Evolutionary conservation across 2,113 vertebrate species (phyloP), one percentile per base, ranked within the genome.

Genomic region (Pipra filicauda): DNA sequence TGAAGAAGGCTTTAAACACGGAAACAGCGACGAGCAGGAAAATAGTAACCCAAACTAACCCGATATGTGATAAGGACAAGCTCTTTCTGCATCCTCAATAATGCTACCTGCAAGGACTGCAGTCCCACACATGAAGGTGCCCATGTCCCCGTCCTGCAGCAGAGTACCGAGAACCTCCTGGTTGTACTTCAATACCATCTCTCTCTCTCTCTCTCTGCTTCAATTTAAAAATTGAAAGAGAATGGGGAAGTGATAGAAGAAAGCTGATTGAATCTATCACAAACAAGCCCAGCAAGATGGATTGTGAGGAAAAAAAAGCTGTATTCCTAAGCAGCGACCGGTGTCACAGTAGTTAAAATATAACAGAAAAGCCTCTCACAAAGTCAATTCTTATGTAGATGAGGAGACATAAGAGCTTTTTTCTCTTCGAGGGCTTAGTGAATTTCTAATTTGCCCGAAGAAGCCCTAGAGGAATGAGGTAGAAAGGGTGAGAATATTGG

Each of bases 371-470:
- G 92, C 87, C 83, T 94, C 94, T 95, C 71, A 6, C 46, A 90
- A 91, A 93, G 91, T 96, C 96, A 89, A 95, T 98, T 98, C 96
- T 98, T 85, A 97, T 96, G 97, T 62, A 97, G 91, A 98, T 97
- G 89, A 97, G 91, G 57, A 41, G 44, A 89, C 92, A 86, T 31
- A 75, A 85, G 92, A 93, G 92, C 52, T 95, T 94, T 91, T 94
- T 76, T 92, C 57, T 72, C 81, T 66, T 88, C 12, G 0, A 4
- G 13, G 62, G 54, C 2, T 97, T 69, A 82, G 83, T 69, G 88
- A 93, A 89, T 91, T 95, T 83, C 93, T 94, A 87, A 94, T 94
- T 93, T 91, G 65, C 66, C 73, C 92, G 77, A 65, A 88, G 76
- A 89, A 91, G 49, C 76, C 92, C 88, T 73, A 87, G 70, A 93